Evolutionary conservation across 2,888 invertebrate species (phyloP).

Genomic region (Cheilosia scutellata): DNA sequence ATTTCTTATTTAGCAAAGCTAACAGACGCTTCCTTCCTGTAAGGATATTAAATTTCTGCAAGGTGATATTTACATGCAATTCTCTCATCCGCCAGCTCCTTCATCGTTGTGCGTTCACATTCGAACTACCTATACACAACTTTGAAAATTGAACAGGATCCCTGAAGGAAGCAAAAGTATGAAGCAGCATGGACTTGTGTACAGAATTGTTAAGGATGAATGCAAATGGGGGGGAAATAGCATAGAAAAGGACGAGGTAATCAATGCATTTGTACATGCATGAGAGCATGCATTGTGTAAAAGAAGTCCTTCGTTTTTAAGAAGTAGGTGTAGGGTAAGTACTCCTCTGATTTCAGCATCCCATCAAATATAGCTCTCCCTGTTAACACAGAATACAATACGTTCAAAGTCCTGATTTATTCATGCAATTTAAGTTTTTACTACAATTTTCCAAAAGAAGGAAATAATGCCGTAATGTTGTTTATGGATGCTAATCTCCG

Average conservation of each 20-base stretch:
- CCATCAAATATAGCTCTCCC: background rate
- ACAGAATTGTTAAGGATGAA: conserved; percentile 42
- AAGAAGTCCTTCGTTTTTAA: conserved; percentile 46
- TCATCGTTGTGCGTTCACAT: conserved; percentile 4
- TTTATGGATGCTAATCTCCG: conserved; percentile 76
- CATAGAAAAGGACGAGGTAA: conserved; percentile 62
- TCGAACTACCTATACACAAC: background rate
- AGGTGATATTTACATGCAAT: conserved; percentile 71
- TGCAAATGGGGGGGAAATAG: conserved; percentile 10
- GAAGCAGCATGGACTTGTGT: conserved; percentile 18
- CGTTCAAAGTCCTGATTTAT: conserved; percentile 70
- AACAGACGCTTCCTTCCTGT: conserved; percentile 72
- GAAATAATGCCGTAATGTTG: conserved; percentile 75
- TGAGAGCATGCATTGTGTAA: conserved; percentile 68
- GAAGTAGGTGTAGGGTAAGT: conserved; percentile 17
- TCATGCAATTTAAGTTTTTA: conserved; percentile 74
- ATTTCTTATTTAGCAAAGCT: conserved; percentile 75
- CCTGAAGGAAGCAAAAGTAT: conserved; percentile 28
- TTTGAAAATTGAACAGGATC: conserved; percentile 49
- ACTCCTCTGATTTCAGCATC: conserved; percentile 38
- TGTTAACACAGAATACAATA: conserved; percentile 44
- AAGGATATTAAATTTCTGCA: conserved; percentile 73
- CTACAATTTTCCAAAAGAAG: conserved; percentile 58
- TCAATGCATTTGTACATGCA: conserved; percentile 74
- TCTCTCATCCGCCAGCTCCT: conserved; percentile 33